These are phyloP conservation scores for Drosophila sordidula DNA, from an alignment of 2,888 invertebrate species.

Conservation along the genomic window DNA sequence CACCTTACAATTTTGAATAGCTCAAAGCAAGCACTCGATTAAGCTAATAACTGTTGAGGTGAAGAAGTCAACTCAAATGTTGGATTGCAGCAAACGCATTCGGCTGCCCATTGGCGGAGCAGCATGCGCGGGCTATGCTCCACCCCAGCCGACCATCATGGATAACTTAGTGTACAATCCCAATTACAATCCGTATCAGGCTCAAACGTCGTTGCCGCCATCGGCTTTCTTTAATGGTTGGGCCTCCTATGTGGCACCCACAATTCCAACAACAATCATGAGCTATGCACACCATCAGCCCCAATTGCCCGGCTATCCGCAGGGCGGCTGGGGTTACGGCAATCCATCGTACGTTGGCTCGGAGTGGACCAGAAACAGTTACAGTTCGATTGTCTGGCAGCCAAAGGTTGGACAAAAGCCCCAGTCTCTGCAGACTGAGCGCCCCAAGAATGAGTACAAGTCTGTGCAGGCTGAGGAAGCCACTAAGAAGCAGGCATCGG, in stretches of 20 bases:
- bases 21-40: conserved; percentile 77
- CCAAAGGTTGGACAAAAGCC: conserved; percentile 40
- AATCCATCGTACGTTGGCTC: conserved; percentile 52
- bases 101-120: conserved; percentile 84
- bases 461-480: conserved; percentile 46
- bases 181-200: conserved; percentile 68
- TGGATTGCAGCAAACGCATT: conserved; percentile 68
- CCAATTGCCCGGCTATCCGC: conserved; percentile 19
- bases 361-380: conserved; percentile 38
- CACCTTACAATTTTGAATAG: conserved; percentile 39
- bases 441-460: conserved; percentile 47
- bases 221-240: conserved; percentile 74
- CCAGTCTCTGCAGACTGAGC: conserved; percentile 25
- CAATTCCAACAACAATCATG: conserved; percentile 12
- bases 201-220: conserved; percentile 62
- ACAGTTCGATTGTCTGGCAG: conserved; percentile 26
- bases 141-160: conserved; percentile 64
- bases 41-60: conserved; percentile 79
- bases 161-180: conserved; percentile 41
- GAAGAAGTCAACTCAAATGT: conserved; percentile 81
- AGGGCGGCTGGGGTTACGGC: conserved; percentile 38
- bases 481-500: conserved; percentile 15
- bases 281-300: conserved; percentile 21
- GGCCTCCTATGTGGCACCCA: conserved; percentile 72
- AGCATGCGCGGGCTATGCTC: conserved; percentile 76